Evolutionary conservation across 2,797 vertebrate genomes (phyloP).

Genomic region (Pipistrellus kuhlii): DNA sequence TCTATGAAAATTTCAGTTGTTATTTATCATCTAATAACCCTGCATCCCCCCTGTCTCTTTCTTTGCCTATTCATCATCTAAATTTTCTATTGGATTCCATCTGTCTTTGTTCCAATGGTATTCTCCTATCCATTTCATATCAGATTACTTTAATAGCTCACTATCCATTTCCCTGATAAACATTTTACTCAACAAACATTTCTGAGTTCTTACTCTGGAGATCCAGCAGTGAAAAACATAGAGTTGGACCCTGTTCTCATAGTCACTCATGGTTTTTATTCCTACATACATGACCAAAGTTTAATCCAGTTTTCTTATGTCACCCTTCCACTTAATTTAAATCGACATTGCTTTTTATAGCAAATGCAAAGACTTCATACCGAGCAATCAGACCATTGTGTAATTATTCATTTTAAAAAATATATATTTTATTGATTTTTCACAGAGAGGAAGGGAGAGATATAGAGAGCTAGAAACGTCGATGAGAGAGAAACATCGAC

Average conservation of each 20-base stretch:
- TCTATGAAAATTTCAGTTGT: conserved; percentile 39
- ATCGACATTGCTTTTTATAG: not conserved
- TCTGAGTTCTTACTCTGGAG: not conserved
- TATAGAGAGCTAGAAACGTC: too few relatives aligned
- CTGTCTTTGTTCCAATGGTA: not conserved
- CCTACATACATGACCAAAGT: not conserved
- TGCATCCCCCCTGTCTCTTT: not conserved
- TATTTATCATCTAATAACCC: conserved; percentile 32
- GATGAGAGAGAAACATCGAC: too few relatives aligned
- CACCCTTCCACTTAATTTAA: conserved; percentile 46
- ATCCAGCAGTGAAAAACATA: not conserved
- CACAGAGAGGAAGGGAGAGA: too few relatives aligned
- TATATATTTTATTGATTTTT: too few relatives aligned
- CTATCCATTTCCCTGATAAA: conserved; percentile 51
- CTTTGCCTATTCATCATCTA: not conserved
- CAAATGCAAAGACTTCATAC: not conserved
- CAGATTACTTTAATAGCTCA: conserved; percentile 12
- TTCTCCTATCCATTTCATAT: not conserved
- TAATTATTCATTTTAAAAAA: not conserved
- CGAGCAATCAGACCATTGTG: not conserved
- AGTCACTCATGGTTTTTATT: not conserved
- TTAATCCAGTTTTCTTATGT: not conserved
- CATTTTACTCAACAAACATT: conserved; percentile 31
- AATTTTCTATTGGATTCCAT: conserved; percentile 26
- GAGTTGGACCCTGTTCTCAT: not conserved